Evolutionary conservation across 1,140 invertebrate genomes (phyloP).

Genomic region (Drosophila tani): DNA sequence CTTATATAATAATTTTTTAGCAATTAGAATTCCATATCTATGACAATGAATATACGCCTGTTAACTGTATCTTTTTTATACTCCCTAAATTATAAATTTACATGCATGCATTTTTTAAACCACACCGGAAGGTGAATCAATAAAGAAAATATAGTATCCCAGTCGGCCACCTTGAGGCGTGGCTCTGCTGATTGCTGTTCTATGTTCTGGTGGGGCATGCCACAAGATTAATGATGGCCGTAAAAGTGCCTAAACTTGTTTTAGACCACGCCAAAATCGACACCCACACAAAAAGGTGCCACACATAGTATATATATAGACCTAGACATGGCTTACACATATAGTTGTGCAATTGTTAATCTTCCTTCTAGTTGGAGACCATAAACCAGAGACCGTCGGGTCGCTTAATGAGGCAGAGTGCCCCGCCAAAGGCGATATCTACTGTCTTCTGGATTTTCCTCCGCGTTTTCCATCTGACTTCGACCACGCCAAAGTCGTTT

Average conservation of each 20-base stretch:
- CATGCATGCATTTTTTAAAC: slow-evolving; percentile 2
- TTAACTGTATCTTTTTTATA: too few relatives aligned
- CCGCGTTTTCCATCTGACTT: slow-evolving; percentile 21
- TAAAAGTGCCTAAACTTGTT: slow-evolving; percentile 57
- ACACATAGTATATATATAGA: background rate
- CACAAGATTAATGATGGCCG: slow-evolving; percentile 64
- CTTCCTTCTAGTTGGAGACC: slow-evolving; percentile 38
- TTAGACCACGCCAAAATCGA: slow-evolving; percentile 34
- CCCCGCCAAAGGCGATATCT: slow-evolving; percentile 11
- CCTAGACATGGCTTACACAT: background rate
- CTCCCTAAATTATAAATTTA: slow-evolving; percentile 20
- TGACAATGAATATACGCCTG: slow-evolving; percentile 22
- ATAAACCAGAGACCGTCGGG: slow-evolving; percentile 43
- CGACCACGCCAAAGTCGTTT: slow-evolving; percentile 66
- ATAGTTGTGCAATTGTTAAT: slow-evolving; percentile 34
- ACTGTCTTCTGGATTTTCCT: slow-evolving; percentile 24
- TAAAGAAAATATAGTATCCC: slow-evolving; percentile 39
- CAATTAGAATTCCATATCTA: background rate
- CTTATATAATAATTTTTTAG: background rate
- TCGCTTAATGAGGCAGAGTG: slow-evolving; percentile 37
- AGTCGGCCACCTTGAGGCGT: slow-evolving; percentile 36
- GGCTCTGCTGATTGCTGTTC: slow-evolving; percentile 55
- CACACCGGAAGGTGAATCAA: slow-evolving; percentile 56
- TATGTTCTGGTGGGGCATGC: slow-evolving; percentile 43
- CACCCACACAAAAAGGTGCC: slow-evolving; percentile 28